Evolutionary conservation across 2,888 invertebrate species (phyloP).

Genomic region (Drosophila aldrichi): DNA sequence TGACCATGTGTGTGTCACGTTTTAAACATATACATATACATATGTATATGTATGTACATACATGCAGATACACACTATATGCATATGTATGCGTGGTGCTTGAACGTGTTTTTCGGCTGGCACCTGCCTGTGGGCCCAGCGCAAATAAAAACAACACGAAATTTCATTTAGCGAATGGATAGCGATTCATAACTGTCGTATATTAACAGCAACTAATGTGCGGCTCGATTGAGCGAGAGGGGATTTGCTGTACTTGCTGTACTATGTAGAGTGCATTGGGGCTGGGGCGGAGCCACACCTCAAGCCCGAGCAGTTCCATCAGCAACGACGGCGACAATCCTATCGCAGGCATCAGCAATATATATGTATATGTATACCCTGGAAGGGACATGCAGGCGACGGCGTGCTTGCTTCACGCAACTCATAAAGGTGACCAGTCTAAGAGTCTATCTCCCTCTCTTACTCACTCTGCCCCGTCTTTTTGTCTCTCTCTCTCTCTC

Average conservation of each 20-base stretch:
- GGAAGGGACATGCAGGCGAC: neutral
- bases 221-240: conserved; percentile 1
- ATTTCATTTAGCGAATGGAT: conserved; percentile 76
- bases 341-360: conserved; percentile 3
- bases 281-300: neutral
- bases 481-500: neutral
- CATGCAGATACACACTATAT: neutral
- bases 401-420: conserved; percentile 43
- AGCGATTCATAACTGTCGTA: conserved; percentile 73
- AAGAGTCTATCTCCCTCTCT: conserved; percentile 36
- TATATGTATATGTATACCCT: conserved; percentile 1
- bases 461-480: no score
- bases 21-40: neutral
- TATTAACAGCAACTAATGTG: conserved; percentile 12
- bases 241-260: conserved; percentile 3
- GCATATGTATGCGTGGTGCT: conserved; percentile 1
- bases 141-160: conserved; percentile 49
- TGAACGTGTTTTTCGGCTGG: conserved; percentile 22
- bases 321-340: conserved; percentile 7
- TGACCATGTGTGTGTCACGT: conserved; percentile 13
- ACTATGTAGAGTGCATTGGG: neutral
- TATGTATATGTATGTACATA: no score
- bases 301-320: conserved; percentile 6
- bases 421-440: conserved; percentile 72
- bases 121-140: conserved; percentile 37